Evolutionary conservation across 2,888 invertebrate species (phyloP), one percentile per base, ranked within the genome.

Genomic region (Congeria kusceri): DNA sequence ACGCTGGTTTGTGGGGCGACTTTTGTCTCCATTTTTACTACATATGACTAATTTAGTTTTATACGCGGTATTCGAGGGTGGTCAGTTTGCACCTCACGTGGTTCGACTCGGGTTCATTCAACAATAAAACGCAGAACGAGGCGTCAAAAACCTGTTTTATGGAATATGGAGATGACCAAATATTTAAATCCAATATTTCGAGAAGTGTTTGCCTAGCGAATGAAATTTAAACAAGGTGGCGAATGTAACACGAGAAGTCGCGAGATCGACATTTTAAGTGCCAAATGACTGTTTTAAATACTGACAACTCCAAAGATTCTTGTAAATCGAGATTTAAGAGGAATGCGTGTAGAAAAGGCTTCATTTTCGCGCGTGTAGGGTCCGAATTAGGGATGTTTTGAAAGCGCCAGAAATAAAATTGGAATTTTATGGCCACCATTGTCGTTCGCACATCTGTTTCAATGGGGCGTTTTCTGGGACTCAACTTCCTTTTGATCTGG

Each of bases 361-460:
- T 69, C 62, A 47, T 59, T 69, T 57, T 47, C 61, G 49, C 28
- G 27, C 23, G 62, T 69, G 62, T 66, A 53, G 57, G 53, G 39
- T 20, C 39, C 20, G 15, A 62, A 62, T 64, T 27, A 15, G 1
- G 39, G 15, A 39, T 39, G 39, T 39, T 13, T 39, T 39, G 9
- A 39, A 32, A 53, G 56, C 62, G 65, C 20, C 9, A 46, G 72
- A 66, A 56, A 71, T 80, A 71, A 80, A 80, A 49, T 59, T 61
- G 80, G 58, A 64, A 76, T 76, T 80, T 80, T 80, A 80, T 68
- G 56, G 25, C 70, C 49, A 32, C 46, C 39, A 47, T 74, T 69
- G 70, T 63, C 44, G 67, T 66, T 69, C 56, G 62, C 63, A 59
- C 80, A 76, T 72, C 80, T 80, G 76, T 65, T 59, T 69, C 56